These are phyloP conservation scores for Mobula hypostoma DNA, from an alignment of 2,113 vertebrate species.

Conservation along the genomic window DNA sequence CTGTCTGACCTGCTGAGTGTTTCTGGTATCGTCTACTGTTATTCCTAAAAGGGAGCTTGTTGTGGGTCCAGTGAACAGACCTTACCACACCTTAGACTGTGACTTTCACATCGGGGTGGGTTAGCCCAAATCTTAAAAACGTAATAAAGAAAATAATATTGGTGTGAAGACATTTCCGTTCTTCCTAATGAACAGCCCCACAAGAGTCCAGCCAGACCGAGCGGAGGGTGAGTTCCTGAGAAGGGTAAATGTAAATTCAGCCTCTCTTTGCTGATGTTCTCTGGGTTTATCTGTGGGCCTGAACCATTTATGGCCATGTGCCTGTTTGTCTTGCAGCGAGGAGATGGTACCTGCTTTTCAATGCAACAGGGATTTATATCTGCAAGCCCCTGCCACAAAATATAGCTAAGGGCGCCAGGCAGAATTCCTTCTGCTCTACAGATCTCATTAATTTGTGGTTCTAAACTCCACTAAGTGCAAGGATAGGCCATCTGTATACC, in stretches of 20 bases:
- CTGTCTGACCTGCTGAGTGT: no score
- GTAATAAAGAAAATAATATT: no score
- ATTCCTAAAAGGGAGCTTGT: no score
- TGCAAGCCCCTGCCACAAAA: not conserved
- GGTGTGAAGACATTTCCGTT: not conserved
- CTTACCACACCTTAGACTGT: no score
- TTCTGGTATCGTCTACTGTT: no score
- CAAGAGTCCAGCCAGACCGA: not conserved
- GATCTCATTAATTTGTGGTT: not conserved
- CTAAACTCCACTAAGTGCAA: conserved; percentile 11
- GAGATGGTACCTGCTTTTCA: not conserved
- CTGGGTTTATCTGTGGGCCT: not conserved
- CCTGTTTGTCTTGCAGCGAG: not conserved
- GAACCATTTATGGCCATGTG: not conserved
- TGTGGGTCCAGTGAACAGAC: no score
- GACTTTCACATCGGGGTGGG: no score
- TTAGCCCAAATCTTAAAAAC: no score
- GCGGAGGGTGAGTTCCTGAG: not conserved
- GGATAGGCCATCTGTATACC: not conserved
- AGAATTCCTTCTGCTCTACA: conserved; percentile 1
- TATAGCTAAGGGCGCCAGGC: not conserved
- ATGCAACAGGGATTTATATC: not conserved
- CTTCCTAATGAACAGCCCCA: not conserved
- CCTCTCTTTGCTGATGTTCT: not conserved
- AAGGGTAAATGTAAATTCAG: not conserved